Evolutionary conservation across 2,888 invertebrate genomes (phyloP), one percentile per base, ranked within the genome.

Genomic region (Eremobia ochroleuca): DNA sequence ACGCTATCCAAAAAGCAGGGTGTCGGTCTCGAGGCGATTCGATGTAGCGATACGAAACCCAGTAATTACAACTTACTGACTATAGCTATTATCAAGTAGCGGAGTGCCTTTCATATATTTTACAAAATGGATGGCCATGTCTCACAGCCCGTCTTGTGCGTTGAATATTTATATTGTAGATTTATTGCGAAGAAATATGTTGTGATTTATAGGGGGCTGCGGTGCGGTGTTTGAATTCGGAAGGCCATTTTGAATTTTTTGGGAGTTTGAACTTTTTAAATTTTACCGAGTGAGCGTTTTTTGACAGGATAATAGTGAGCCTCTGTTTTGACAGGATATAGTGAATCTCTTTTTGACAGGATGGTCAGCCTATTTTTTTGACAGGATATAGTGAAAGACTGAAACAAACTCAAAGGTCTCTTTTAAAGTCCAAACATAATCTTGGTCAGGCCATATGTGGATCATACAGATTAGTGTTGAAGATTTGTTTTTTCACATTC

Each of bases 141-240:
- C 91, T 92, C 92, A 92, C 90, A 87, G 88, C 90, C 92, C 91
- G 92, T 93, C 91, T 92, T 90, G 89, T 90, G 91, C 89, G 91
- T 92, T 92, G 94, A 94, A 96, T 96, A 96, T 96, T 96, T 96
- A 96, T 96, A 96, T 94, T 94, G 95, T 94, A 93, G 94, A 96
- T 96, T 96, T 96, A 96, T 96, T 94, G 90, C 92, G 89, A 88
- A 91, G 92, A 90, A 91, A 91, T 91, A 91, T 91, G 89, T 89
- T 87, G 91, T 94, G 94, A 94, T 94, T 94, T 94, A 94, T 91
- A 76, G 85, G 86, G 70, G 89, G 91, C 58, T 65, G 28, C 5
- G 88, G 69, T 43, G 91, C 86, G 89, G 85, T 76, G 73, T 86
- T 85, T 84, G 81, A 88, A 86, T 83, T 86, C 79, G 77, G 83